Percentiles rank a stretch among this genome's conserved stretches.
Conservation (phyloP, 2,888 invertebrate species). For the Ctenicera cuprea region DNA sequence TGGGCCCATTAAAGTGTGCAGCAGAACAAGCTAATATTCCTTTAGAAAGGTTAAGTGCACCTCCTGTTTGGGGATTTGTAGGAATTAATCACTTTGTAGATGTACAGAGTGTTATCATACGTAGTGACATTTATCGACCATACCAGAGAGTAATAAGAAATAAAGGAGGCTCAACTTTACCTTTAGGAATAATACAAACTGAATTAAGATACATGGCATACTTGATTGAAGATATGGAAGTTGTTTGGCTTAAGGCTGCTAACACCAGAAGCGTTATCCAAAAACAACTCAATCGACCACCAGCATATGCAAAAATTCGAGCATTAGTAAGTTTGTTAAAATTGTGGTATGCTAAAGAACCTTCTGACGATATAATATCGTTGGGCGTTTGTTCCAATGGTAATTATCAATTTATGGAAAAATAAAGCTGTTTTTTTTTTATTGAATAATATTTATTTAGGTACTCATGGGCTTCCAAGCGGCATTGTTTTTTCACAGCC, state of each 20-base stretch:
- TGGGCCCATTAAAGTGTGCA: slow-evolving; percentile 70
- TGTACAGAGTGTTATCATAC: slow-evolving; percentile 74
- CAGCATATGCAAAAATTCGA: slow-evolving; percentile 65
- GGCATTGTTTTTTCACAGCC: slow-evolving; percentile 78
- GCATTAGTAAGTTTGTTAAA: slow-evolving; percentile 74
- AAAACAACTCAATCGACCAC: slow-evolving; percentile 59
- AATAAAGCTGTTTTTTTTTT: too few relatives aligned
- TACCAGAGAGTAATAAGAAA: slow-evolving; percentile 74
- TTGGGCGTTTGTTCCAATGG: slow-evolving; percentile 76
- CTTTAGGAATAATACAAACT: slow-evolving; percentile 73
- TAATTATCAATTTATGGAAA: slow-evolving; percentile 60
- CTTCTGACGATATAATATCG: slow-evolving; percentile 72
- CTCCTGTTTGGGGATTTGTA: slow-evolving; percentile 80
- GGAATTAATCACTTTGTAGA: slow-evolving; percentile 77
- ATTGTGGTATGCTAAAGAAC: slow-evolving; percentile 72
- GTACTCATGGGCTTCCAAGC: slow-evolving; percentile 75
- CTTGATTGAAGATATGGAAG: slow-evolving; percentile 69
- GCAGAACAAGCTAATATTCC: slow-evolving; percentile 73
- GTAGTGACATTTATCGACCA: slow-evolving; percentile 74
- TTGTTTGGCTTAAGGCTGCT: slow-evolving; percentile 57
- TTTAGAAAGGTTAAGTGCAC: slow-evolving; percentile 74
- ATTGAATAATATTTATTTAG: slow-evolving; percentile 62
- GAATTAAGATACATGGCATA: slow-evolving; percentile 76
- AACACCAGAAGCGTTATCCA: slow-evolving; percentile 24
- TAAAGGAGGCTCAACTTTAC: slow-evolving; percentile 72